Conservation (phyloP, 1,140 invertebrate genomes). For the Drosophila setifemur region DNA sequence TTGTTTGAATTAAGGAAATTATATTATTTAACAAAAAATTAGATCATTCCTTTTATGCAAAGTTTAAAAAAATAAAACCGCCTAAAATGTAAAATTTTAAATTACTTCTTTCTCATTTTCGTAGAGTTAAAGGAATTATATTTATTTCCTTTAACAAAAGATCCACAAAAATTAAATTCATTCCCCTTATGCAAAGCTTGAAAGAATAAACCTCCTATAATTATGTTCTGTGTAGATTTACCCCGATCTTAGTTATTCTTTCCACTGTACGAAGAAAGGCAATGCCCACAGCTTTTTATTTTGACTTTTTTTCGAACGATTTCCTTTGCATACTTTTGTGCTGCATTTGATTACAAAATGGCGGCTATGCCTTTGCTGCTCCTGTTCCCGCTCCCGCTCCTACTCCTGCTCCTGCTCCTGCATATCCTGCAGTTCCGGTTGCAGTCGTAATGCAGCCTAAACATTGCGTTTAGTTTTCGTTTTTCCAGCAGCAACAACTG, state of each 20-base stretch:
- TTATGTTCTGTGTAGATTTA: too few species aligned
- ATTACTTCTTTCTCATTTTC: too few species aligned
- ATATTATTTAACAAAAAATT: too few species aligned
- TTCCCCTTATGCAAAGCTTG: too few species aligned
- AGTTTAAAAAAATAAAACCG: background rate
- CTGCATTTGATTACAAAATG: conserved; percentile 76
- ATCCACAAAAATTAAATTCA: too few species aligned
- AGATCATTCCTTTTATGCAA: too few species aligned
- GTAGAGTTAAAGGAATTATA: too few species aligned
- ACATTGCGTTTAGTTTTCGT: conserved; percentile 74
- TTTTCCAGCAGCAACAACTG: conserved; percentile 33
- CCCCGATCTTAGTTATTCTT: background rate
- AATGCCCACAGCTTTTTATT: conserved; percentile 19
- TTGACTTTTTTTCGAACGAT: conserved; percentile 22
- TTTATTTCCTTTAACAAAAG: too few species aligned
- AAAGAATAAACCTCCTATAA: too few species aligned
- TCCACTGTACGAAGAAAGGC: conserved; percentile 60
- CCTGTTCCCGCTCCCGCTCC: too few species aligned
- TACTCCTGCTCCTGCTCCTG: too few species aligned
- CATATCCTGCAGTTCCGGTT: background rate
- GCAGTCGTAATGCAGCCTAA: conserved; percentile 73
- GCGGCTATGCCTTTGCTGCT: conserved; percentile 11
- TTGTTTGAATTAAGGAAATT: too few species aligned
- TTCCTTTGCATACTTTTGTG: conserved; percentile 74
- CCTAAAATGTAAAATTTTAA: background rate